Base-by-base conservation (phyloP, 1,140 invertebrate genomes). In the Tetramorium alpestre region DNA sequence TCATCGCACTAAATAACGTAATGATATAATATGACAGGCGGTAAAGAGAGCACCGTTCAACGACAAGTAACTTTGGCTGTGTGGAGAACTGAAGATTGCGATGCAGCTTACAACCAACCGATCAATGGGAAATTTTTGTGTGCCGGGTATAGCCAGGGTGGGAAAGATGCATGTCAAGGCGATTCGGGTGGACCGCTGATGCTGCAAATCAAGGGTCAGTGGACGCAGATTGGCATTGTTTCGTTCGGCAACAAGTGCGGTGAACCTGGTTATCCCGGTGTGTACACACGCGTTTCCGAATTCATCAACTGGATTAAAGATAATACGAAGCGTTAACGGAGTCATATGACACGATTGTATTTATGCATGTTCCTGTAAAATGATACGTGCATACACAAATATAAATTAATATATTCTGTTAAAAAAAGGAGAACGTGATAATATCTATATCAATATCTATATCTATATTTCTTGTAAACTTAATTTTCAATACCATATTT, bases 191-290 rank as follows among this genome's bases (percentile, higher is more conserved):
- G 98, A 0, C 98, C 98, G 0, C 93, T 99, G 28, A 98, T 98
- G 97, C 96, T 98, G 86, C 96, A 96, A 86, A 95, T 96, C 64
- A 96, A 97, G 33, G 96, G 97, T 0, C 96, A 96, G 67, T 99
- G 98, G 98, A 97, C 97, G 22, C 98, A 99, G 92, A 97, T 99
- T 64, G 98, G 98, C 22, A 97, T 99, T 1, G 98, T 99, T 0
- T 98, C 98, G 0, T 99, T 98, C 94, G 98, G 98, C 5, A 98
- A 98, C 94, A 98, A 98, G 93, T 99, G 98, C 90, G 98, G 98
- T 0, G 98, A 98, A 92, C 97, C 98, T 0, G 98, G 97, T 2
- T 98, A 98, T 93, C 98, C 98, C 0, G 98, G 98, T 2, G 98
- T 98, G 18, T 98, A 98, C 89, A 98, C 96, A 1, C 95, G 96